These are phyloP conservation scores for Holacanthus passer DNA, from an alignment of 2,113 vertebrate species.

Conservation along the genomic window DNA sequence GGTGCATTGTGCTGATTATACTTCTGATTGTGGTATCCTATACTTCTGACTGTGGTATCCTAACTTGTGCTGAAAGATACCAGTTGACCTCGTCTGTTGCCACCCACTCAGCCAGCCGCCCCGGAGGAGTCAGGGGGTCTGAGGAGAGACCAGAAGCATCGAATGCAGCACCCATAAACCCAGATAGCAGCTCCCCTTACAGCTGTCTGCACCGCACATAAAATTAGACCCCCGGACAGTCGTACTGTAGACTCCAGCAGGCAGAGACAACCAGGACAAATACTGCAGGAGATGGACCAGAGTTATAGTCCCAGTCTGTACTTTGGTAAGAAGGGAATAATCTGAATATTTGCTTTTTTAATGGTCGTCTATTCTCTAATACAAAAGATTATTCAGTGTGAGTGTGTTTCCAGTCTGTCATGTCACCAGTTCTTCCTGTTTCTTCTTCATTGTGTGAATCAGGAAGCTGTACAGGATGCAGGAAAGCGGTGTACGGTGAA, in stretches of 20 bases:
- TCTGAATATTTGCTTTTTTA: background rate
- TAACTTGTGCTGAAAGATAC: background rate
- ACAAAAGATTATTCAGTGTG: background rate
- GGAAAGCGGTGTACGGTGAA: constrained; percentile 38
- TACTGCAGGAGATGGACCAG: constrained; percentile 56
- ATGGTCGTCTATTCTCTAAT: background rate
- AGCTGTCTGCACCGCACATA: constrained; percentile 69
- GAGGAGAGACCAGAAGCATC: constrained; percentile 34
- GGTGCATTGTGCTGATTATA: background rate
- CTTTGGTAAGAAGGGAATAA: constrained; percentile 61
- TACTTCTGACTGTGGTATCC: too few species aligned
- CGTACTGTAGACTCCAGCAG: constrained; percentile 1
- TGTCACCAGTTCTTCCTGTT: background rate
- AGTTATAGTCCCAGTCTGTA: constrained; percentile 16
- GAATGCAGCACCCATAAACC: constrained; percentile 46
- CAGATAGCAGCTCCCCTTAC: constrained; percentile 63
- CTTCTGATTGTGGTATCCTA: background rate
- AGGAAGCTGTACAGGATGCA: constrained; percentile 71
- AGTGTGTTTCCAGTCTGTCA: constrained; percentile 6
- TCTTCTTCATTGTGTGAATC: background rate
- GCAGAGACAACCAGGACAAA: constrained; percentile 33
- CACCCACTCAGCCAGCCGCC: constrained; percentile 11
- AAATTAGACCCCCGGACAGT: constrained; percentile 67
- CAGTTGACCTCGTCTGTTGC: constrained; percentile 18
- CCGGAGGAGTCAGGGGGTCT: constrained; percentile 39